Percentiles rank a stretch among this genome's conserved stretches.
phyloP scores from a whole-genome alignment of 2,113 vertebrate species.

The Tyto alba region DNA sequence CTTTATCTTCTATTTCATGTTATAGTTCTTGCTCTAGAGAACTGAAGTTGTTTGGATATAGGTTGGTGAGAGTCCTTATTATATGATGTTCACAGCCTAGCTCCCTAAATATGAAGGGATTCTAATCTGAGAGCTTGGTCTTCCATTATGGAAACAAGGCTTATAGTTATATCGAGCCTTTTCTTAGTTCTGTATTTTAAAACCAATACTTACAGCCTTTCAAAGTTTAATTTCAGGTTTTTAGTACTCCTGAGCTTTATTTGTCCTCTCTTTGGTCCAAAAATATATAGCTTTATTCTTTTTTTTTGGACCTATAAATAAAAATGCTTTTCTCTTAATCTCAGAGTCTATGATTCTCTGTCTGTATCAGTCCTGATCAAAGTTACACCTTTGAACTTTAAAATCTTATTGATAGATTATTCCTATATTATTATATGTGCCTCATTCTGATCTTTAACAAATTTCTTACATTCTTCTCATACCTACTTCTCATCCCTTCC shows the following conservation, averaged over 20 bases:
- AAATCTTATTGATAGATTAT: neutral
- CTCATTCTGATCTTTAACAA: neutral
- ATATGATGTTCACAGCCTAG: neutral
- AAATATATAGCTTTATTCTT: neutral
- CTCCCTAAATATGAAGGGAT: neutral
- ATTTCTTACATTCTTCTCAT: neutral
- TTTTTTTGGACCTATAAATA: neutral
- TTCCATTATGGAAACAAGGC: neutral
- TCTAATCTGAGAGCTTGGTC: neutral
- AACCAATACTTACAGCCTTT: neutral
- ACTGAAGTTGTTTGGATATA: neutral
- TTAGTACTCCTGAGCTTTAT: neutral
- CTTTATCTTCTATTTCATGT: neutral
- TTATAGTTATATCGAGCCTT: neutral
- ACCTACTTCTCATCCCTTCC: neutral
- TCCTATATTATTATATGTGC: neutral
- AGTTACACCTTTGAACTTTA: neutral
- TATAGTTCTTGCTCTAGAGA: neutral
- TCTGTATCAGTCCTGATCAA: neutral
- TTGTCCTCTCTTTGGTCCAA: neutral
- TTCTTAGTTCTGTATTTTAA: constrained; percentile 6
- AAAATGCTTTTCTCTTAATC: neutral
- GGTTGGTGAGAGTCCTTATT: neutral
- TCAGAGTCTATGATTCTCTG: neutral
- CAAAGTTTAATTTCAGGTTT: neutral